Percentiles rank a stretch among this genome's conserved stretches.
phyloP scores from a whole-genome alignment of 2,888 invertebrate genomes.

The Melinaea marsaeus region DNA sequence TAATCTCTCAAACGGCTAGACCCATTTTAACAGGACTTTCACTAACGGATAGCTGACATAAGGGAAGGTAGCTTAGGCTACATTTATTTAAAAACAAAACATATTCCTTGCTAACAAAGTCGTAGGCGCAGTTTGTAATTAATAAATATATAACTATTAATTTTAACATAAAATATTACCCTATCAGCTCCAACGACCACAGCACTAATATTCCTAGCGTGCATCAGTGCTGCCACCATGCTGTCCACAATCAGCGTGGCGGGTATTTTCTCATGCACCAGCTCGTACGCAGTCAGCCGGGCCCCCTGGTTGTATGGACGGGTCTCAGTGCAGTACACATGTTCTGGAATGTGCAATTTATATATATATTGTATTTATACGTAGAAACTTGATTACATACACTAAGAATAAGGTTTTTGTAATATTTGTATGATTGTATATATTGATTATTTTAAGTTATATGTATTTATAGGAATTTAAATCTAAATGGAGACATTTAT shows the following conservation, averaged over 20 bases:
- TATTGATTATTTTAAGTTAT: background rate
- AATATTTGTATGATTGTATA: no score
- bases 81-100: no score
- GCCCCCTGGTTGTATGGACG: constrained; percentile 99
- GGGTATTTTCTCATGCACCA: constrained; percentile 94
- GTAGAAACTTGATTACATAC: background rate
- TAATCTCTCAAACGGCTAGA: no score
- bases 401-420: no score
- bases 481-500: no score
- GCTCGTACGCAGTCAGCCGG: constrained; percentile 95
- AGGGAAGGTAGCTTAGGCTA: no score
- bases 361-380: constrained; percentile 1
- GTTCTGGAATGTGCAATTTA: constrained; percentile 76
- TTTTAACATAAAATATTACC: constrained; percentile 62
- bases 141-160: background rate
- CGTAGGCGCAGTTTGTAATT: no score
- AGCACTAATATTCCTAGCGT: constrained; percentile 87
- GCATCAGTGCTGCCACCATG: constrained; percentile 95
- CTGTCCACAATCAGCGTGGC: constrained; percentile 95
- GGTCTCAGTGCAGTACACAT: constrained; percentile 97
- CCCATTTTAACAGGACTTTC: no score
- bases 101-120: no score
- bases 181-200: constrained; percentile 99
- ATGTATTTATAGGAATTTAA: no score
- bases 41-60: no score